These are phyloP conservation scores for Pangasianodon hypophthalmus DNA, from an alignment of 2,113 vertebrate genomes.

Conservation along the genomic window DNA sequence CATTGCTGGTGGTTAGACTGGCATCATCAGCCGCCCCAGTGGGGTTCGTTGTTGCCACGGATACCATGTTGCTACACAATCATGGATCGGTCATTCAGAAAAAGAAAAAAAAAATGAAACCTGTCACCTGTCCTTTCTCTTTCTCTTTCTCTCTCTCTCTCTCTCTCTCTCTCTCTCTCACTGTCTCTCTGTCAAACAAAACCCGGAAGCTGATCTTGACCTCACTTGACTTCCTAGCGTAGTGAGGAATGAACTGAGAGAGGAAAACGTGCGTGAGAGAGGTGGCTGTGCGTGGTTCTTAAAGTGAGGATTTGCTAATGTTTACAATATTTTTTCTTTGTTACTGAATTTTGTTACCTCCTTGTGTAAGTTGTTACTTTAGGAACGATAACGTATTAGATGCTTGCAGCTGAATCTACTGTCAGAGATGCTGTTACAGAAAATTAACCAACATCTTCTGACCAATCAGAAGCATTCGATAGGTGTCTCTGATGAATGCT, in stretches of 20 bases:
- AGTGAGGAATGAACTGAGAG: conserved; percentile 38
- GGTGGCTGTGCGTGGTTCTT: not conserved
- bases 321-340: not conserved
- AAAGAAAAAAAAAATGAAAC: not conserved
- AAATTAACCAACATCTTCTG: not conserved
- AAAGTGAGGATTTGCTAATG: not conserved
- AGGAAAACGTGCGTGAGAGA: conserved; percentile 21
- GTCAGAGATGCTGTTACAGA: not conserved
- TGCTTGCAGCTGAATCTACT: not conserved
- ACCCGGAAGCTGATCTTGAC: conserved; percentile 48
- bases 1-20: not conserved
- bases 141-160: not conserved
- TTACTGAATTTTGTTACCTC: too few species aligned
- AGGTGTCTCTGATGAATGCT: not conserved
- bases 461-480: not conserved
- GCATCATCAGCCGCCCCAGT: conserved; percentile 2
- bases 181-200: conserved; percentile 38
- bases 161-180: not conserved
- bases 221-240: conserved; percentile 40
- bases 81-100: conserved; percentile 6
- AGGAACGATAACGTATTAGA: not conserved
- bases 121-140: not conserved
- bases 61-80: conserved; percentile 33
- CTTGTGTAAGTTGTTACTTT: not conserved
- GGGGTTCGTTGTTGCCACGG: conserved; percentile 35